Evolutionary conservation across 2,888 invertebrate genomes (phyloP).

Genomic region (Adelphocoris suturalis): DNA sequence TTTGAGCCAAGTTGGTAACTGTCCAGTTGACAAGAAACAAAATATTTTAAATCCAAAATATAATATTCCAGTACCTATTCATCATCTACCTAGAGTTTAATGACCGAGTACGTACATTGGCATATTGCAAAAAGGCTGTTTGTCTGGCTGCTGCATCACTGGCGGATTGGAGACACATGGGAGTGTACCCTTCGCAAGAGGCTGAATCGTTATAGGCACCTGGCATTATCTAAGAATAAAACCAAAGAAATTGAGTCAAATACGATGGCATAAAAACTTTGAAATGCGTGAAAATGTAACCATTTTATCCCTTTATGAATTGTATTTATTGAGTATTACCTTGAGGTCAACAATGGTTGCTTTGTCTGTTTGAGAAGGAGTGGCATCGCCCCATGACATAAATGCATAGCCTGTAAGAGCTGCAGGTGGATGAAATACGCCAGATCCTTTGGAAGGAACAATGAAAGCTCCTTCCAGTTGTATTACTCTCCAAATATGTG

Average conservation of each 20-base stretch:
- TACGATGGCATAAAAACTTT: too few relatives aligned
- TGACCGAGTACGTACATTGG: slow-evolving; percentile 75
- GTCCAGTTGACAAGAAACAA: slow-evolving; percentile 40
- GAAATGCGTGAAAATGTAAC: too few relatives aligned
- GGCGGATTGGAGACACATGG: slow-evolving; percentile 76
- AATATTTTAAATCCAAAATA: not conserved
- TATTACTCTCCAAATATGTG: slow-evolving; percentile 76
- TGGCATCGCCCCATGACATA: slow-evolving; percentile 76
- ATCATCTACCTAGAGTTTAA: not conserved
- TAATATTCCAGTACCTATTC: not conserved
- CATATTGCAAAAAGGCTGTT: slow-evolving; percentile 76
- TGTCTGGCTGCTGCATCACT: slow-evolving; percentile 77
- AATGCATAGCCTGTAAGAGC: slow-evolving; percentile 76
- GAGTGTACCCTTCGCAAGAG: slow-evolving; percentile 75
- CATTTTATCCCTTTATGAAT: too few relatives aligned
- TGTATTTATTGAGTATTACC: slow-evolving; percentile 56
- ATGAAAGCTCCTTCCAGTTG: slow-evolving; percentile 77
- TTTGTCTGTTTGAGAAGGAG: slow-evolving; percentile 74
- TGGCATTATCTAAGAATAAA: slow-evolving; percentile 38
- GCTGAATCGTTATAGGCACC: slow-evolving; percentile 46
- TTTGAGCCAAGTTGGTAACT: slow-evolving; percentile 77
- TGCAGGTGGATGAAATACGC: slow-evolving; percentile 76
- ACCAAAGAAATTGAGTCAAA: not conserved
- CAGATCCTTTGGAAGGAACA: slow-evolving; percentile 76
- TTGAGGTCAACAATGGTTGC: slow-evolving; percentile 76